These are phyloP conservation scores for Drosophila lini DNA, from an alignment of 1,140 invertebrate species.

Conservation along the genomic window DNA sequence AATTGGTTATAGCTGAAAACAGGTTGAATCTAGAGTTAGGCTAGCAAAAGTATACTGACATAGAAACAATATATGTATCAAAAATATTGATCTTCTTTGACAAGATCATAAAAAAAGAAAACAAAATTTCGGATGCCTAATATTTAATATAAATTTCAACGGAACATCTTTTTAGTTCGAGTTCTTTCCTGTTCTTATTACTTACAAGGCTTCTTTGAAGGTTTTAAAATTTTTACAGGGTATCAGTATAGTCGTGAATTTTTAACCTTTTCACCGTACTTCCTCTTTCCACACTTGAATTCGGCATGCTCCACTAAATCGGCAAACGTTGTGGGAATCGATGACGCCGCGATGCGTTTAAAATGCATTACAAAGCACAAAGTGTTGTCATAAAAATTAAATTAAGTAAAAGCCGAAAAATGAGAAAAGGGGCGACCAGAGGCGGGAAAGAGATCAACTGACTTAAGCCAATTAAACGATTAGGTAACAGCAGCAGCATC, in stretches of 20 bases:
- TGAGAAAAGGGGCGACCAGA: slow-evolving; percentile 7
- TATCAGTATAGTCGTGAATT: neutral
- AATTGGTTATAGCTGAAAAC: no score
- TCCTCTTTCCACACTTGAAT: slow-evolving; percentile 24
- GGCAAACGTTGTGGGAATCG: slow-evolving; percentile 48
- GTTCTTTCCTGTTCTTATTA: neutral
- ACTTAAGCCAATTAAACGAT: slow-evolving; percentile 82
- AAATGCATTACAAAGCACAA: slow-evolving; percentile 77
- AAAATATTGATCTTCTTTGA: no score
- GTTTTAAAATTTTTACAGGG: neutral
- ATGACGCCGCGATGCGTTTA: slow-evolving; percentile 66
- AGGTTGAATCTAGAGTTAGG: no score
- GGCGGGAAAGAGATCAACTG: slow-evolving; percentile 44
- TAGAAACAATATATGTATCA: neutral
- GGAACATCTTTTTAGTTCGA: neutral
- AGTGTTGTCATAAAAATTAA: slow-evolving; percentile 75
- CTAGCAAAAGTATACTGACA: no score
- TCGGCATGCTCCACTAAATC: slow-evolving; percentile 65
- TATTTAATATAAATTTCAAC: neutral
- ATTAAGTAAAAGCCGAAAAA: slow-evolving; percentile 63
- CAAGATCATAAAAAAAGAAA: no score
- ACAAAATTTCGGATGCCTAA: no score
- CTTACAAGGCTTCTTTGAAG: no score
- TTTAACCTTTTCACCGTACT: slow-evolving; percentile 1
- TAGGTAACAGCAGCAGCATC: slow-evolving; percentile 71